Conservation (phyloP, 2,888 invertebrate genomes). For the Coelinius sp. region DNA sequence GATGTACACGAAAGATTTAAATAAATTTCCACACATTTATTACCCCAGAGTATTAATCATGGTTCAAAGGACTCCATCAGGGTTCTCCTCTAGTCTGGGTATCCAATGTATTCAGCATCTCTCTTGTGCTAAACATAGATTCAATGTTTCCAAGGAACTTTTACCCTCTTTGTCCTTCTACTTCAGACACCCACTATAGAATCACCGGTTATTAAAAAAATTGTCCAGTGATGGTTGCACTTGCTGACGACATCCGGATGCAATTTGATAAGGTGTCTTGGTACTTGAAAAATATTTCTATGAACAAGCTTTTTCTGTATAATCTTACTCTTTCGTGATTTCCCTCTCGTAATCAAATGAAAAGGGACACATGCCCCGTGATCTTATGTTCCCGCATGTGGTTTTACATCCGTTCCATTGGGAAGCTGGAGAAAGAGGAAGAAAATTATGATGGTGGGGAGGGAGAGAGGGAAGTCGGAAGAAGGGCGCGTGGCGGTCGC, state of each 20-base stretch:
- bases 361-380: conserved; percentile 26
- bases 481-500: conserved; percentile 68
- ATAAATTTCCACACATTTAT: conserved; percentile 1
- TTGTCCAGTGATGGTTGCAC: not conserved
- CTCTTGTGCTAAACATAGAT: not conserved
- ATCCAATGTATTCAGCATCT: not conserved
- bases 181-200: no score
- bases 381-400: conserved; percentile 29
- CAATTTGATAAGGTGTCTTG: not conserved
- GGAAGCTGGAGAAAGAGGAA: conserved; percentile 23
- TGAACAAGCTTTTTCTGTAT: conserved; percentile 29
- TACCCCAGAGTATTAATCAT: not conserved
- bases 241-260: not conserved
- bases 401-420: conserved; percentile 36
- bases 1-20: not conserved
- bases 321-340: conserved; percentile 20
- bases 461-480: conserved; percentile 49
- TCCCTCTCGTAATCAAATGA: conserved; percentile 9
- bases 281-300: not conserved
- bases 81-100: not conserved
- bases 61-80: not conserved
- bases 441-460: conserved; percentile 10
- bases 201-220: no score
- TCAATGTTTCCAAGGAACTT: not conserved
- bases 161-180: not conserved